Conservation (phyloP, 1,140 invertebrate species). For the Pygmarrhopalites habei region DNA sequence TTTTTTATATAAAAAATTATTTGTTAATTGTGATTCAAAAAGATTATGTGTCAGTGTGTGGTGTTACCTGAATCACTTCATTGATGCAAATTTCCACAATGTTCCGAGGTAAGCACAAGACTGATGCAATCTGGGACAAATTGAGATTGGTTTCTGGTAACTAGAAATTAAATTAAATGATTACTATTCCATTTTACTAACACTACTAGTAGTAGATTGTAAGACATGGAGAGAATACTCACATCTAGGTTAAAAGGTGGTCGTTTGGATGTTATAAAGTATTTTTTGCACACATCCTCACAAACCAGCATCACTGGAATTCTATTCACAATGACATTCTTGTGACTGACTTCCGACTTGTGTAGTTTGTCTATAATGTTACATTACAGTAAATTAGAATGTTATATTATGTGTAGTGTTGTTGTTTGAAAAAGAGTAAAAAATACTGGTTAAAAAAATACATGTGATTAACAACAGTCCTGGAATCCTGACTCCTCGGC, state of each 20-base stretch:
- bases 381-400: no score
- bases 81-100: constrained; percentile 26
- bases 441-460: no score
- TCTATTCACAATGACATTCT: constrained; percentile 20
- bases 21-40: not conserved
- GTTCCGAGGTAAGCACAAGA: constrained; percentile 9
- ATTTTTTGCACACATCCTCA: constrained; percentile 24
- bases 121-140: constrained; percentile 22
- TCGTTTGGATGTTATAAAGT: constrained; percentile 23
- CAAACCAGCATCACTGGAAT: constrained; percentile 26
- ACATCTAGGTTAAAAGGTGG: constrained; percentile 33
- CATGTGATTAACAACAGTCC: constrained; percentile 6
- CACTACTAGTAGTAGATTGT: not conserved
- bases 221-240: constrained; percentile 4
- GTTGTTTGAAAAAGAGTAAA: no score
- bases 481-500: constrained; percentile 26
- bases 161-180: constrained; percentile 7
- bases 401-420: no score
- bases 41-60: not conserved
- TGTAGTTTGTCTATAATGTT: constrained; percentile 28
- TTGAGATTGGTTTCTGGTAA: constrained; percentile 22
- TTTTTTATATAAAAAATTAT: no score
- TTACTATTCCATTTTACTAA: not conserved
- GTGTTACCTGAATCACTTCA: constrained; percentile 34
- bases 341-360: constrained; percentile 18